Evolutionary conservation across 1,140 invertebrate genomes (phyloP), one percentile per base, ranked within the genome.

Genomic region (Aricia agestis): DNA sequence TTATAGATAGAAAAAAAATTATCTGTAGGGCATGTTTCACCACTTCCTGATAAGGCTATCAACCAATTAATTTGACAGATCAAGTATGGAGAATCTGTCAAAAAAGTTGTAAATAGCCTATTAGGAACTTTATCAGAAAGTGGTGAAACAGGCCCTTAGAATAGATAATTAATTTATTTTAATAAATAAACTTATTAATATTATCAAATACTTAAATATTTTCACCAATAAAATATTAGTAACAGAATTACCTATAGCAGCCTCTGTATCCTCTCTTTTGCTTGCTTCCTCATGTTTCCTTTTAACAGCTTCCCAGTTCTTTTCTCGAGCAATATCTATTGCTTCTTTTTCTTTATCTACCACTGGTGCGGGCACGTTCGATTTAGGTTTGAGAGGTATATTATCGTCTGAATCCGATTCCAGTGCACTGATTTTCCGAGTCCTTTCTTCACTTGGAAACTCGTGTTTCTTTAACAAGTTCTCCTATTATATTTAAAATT

Each of bases 231-330:
- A 2, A 36, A 7, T 36, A 36, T 36, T 36, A 32, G 32, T 32
- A 36, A 25, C 25, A 25, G 25, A 58, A 32, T 75, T 82, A 92
- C 92, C 92, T 74, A 92, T 92, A 36, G 91, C 81, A 36, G 89
- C 84, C 74, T 92, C 90, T 71, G 87, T 84, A 76, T 92, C 89
- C 73, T 92, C 92, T 71, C 87, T 90, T 78, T 89, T 92, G 72
- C 89, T 92, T 25, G 90, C 90, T 85, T 92, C 92, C 78, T 92
- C 92, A 77, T 92, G 92, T 84, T 92, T 92, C 72, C 92, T 85
- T 74, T 92, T 92, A 0, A 92, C 92, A 41, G 92, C 92, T 82
- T 92, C 90, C 92, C 92, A 92, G 79, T 92, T 92, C 77, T 91
- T 90, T 77, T 92, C 92, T 77, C 92, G 86, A 72, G 92, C 92